A percentile compares a stretch with the other conserved stretches of the same genome.
Evolutionary conservation across 2,797 vertebrate genomes (phyloP).

Genomic region (Acipenser ruthenus): DNA sequence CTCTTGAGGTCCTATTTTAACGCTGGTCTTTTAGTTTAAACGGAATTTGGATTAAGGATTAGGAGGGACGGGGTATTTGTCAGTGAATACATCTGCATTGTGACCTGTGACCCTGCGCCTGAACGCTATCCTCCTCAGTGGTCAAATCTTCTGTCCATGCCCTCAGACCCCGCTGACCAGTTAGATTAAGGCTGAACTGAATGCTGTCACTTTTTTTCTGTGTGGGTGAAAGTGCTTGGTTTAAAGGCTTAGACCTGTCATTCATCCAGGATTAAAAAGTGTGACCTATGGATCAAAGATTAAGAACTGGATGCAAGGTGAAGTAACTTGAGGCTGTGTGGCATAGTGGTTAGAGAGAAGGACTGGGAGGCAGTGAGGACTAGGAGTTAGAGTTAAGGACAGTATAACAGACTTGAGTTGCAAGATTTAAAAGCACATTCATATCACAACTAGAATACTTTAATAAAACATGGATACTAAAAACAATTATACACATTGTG

Average conservation of each 20-base stretch:
- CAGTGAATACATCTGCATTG: not conserved
- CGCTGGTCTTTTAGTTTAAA: not conserved
- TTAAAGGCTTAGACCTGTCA: not conserved
- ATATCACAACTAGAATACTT: no score
- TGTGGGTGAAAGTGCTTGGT: not conserved
- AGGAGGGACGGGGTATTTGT: not conserved
- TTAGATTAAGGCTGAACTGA: not conserved
- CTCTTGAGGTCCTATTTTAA: not conserved
- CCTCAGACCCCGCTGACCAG: slow-evolving; percentile 7
- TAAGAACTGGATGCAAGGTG: not conserved
- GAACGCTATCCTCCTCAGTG: slow-evolving; percentile 8
- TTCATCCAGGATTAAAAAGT: not conserved
- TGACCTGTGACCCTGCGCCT: slow-evolving; percentile 2
- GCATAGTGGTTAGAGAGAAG: no score
- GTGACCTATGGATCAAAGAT: not conserved
- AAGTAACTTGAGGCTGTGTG: no score
- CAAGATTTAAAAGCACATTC: no score
- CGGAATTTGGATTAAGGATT: not conserved
- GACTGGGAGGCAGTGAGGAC: no score
- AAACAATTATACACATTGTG: no score
- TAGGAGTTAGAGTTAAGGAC: no score
- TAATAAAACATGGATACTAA: no score
- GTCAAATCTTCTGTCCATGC: not conserved
- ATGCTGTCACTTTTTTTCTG: not conserved
- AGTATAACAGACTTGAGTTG: no score